A percentile compares a stretch with the other conserved stretches of the same genome.
Conservation (phyloP, 2,113 vertebrate genomes). For the Bos javanicus region DNA sequence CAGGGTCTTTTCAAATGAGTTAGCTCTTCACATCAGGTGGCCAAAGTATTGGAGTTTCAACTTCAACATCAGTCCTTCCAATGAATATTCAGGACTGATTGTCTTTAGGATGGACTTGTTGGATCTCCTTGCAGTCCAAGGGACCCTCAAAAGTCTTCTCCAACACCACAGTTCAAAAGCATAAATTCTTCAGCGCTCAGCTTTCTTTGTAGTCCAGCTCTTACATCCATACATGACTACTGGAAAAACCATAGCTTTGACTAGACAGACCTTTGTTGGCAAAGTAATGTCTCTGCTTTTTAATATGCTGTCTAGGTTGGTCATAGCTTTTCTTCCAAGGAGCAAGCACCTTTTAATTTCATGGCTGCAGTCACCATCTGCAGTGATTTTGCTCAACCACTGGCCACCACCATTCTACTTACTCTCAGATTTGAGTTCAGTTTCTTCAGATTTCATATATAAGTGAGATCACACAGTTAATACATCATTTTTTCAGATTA, state of each 20-base stretch:
- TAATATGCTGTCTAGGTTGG: neutral
- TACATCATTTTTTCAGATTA: neutral
- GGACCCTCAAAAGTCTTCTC: neutral
- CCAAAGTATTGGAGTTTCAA: neutral
- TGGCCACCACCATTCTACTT: neutral
- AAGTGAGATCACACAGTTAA: neutral
- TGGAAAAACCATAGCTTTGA: neutral
- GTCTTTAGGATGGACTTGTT: neutral
- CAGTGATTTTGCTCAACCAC: neutral
- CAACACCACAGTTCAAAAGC: neutral
- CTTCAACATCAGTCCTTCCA: neutral
- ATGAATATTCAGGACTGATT: neutral
- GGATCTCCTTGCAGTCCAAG: neutral
- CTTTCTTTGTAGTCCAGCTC: neutral
- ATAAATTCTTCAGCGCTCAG: accelerated
- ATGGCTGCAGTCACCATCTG: neutral
- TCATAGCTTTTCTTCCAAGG: neutral
- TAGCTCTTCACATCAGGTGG: neutral
- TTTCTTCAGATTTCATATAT: neutral
- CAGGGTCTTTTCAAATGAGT: neutral
- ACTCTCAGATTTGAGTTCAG: neutral
- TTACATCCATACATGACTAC: neutral
- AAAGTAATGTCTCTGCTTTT: neutral
- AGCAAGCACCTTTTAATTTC: neutral
- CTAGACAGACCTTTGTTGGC: neutral